Percentiles rank a stretch among this genome's conserved stretches.
Conservation (phyloP, 2,113 vertebrate genomes). For the Oophaga pumilio region DNA sequence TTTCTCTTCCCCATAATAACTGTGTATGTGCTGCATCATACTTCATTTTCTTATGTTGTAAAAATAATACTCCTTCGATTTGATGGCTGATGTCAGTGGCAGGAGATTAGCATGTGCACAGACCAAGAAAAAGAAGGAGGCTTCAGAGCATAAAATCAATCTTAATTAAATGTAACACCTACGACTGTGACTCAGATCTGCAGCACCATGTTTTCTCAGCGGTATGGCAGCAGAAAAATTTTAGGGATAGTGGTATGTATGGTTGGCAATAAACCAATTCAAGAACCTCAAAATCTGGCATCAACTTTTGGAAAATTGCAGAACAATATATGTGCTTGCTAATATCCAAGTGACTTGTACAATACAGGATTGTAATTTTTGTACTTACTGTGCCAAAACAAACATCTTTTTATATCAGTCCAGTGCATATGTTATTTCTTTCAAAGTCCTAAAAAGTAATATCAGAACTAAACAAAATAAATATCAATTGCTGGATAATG, state of each 20-base stretch:
- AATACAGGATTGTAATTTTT: neutral
- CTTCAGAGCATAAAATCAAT: constrained; percentile 48
- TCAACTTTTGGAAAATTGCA: neutral
- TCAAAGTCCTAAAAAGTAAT: too few species aligned
- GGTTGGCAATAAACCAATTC: neutral
- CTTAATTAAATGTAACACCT: constrained; percentile 52
- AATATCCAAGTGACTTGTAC: neutral
- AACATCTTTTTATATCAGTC: neutral
- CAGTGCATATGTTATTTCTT: neutral
- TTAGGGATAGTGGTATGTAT: neutral
- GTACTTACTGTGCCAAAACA: neutral
- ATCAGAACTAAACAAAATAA: too few species aligned
- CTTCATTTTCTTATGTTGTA: constrained; percentile 28
- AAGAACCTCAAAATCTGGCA: neutral
- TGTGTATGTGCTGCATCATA: constrained; percentile 4
- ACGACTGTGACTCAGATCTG: constrained; percentile 34
- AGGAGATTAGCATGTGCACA: constrained; percentile 26
- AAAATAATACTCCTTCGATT: constrained; percentile 42
- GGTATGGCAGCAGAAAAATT: constrained; percentile 11
- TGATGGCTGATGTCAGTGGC: constrained; percentile 38
- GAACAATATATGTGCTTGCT: neutral
- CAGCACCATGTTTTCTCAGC: constrained; percentile 24
- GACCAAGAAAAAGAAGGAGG: constrained; percentile 20
- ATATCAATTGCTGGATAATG: too few species aligned
- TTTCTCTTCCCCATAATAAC: constrained; percentile 17